Base-by-base conservation (phyloP, 2,797 vertebrate genomes). In the Rhinella marina region DNA sequence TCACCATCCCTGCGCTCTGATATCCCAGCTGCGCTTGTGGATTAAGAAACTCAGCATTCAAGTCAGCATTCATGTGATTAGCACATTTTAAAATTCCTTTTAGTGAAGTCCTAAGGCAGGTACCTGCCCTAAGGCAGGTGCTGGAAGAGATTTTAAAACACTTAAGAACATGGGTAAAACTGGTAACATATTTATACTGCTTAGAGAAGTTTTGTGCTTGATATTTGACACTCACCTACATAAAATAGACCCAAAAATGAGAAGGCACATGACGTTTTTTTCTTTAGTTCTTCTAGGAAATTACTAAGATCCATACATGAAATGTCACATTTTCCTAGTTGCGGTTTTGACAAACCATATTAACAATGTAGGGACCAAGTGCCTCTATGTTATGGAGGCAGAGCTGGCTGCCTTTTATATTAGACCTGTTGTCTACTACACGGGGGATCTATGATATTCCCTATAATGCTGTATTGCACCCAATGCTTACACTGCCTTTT, bases 51-150 rank as follows among this genome's bases (percentile, higher is more conserved):
- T n/a, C 61, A 16, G 66, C 59, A 77, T 82, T 66, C 23, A 41
- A 41, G 41, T 41, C 41, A 41, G 41, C 62, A 80, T 19, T 80
- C 54, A 64, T 87, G 25, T 62, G 78, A 86, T 66, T 54, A 48
- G 21, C 21, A 73, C 19, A 48, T 68, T 56, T 23, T 14, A 21
- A 59, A 59, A 80, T 81, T 77, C 41, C 52, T 59, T 86, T 27
- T 75, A 13, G 50, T 70, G 21, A 54, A 64, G 76, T 12, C 68
- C 62, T 27, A 62, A 82, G 41, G 41, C 32, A 32, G 32, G 61
- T 76, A 17, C 70, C 25, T 41, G 54, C 78, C 54, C 54, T 54
- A 14, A 82, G 41, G 78, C 56, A 62, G 27, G 48, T 70, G 27
- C n/a, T 57, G 29, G 19, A 75, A 11, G 21, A 52, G 32, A 82